phyloP scores from a whole-genome alignment of 2,797 vertebrate species.

The Galago senegalensis region DNA sequence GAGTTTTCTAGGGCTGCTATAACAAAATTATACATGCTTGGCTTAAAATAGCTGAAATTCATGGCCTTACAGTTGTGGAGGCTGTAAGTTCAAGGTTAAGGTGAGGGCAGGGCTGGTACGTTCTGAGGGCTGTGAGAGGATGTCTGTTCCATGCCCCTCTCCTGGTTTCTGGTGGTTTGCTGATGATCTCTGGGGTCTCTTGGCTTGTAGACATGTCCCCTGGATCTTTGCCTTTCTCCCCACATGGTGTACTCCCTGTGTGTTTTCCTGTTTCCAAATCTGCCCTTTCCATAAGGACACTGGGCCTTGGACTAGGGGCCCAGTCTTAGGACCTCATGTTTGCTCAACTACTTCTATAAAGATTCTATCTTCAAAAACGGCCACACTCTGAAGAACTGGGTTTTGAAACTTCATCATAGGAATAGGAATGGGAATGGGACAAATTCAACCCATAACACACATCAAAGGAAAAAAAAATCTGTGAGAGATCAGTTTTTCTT shows the following conservation, averaged over 20 bases:
- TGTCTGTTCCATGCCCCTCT: too few species aligned
- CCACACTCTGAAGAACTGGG: neutral
- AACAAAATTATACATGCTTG: neutral
- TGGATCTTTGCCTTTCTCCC: neutral
- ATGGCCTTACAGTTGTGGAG: neutral
- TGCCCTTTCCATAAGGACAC: neutral
- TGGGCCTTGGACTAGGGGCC: neutral
- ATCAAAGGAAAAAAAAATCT: neutral
- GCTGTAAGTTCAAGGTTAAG: neutral
- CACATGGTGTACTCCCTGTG: accelerated
- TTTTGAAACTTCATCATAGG: neutral
- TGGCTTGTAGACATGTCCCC: neutral
- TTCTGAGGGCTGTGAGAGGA: neutral
- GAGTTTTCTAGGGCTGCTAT: neutral
- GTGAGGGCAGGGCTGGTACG: accelerated
- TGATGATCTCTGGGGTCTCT: neutral
- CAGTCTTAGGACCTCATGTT: neutral
- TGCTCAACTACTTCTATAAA: neutral
- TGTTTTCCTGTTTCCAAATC: neutral
- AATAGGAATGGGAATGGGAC: neutral
- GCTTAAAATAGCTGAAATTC: neutral
- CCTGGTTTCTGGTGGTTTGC: neutral
- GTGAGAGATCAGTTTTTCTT: neutral
- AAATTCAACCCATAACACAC: neutral
- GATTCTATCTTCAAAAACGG: neutral